Evolutionary conservation across 1,140 invertebrate species (phyloP).

Genomic region (Sitophilus oryzae): DNA sequence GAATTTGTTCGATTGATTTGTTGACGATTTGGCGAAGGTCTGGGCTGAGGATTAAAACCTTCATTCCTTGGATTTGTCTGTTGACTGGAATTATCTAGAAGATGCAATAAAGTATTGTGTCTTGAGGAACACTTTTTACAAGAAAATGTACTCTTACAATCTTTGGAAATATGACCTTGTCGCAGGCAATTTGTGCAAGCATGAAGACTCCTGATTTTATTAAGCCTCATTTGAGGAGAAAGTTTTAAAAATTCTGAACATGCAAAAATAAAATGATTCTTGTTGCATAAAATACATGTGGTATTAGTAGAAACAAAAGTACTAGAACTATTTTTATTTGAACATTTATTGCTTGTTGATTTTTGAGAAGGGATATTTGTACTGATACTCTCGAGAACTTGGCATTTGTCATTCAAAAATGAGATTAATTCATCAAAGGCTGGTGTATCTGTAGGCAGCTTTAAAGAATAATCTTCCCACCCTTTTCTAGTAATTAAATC

Average conservation of each 20-base stretch:
- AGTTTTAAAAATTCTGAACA: not conserved
- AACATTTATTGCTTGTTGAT: not conserved
- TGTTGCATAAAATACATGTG: not conserved
- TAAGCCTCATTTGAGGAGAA: not conserved
- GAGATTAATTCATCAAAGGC: not conserved
- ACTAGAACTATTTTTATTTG: not conserved
- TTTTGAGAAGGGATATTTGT: not conserved
- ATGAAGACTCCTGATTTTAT: not conserved
- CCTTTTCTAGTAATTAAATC: not conserved
- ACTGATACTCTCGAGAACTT: not conserved
- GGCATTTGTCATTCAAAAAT: not conserved
- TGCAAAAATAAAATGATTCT: not conserved
- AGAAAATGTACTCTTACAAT: not conserved
- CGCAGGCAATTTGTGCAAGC: slow-evolving; percentile 5
- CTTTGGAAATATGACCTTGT: not conserved
- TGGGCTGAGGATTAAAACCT: too few relatives aligned
- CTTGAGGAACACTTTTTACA: not conserved
- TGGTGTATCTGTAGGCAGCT: not conserved
- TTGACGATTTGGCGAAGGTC: too few relatives aligned
- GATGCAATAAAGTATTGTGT: not conserved
- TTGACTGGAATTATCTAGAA: too few relatives aligned
- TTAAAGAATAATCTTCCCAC: slow-evolving; percentile 2
- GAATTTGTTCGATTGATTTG: too few relatives aligned
- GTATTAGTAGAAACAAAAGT: not conserved
- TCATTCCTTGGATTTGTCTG: too few relatives aligned